Evolutionary conservation across 2,797 vertebrate genomes (phyloP).

Genomic region (Ispidina picta): DNA sequence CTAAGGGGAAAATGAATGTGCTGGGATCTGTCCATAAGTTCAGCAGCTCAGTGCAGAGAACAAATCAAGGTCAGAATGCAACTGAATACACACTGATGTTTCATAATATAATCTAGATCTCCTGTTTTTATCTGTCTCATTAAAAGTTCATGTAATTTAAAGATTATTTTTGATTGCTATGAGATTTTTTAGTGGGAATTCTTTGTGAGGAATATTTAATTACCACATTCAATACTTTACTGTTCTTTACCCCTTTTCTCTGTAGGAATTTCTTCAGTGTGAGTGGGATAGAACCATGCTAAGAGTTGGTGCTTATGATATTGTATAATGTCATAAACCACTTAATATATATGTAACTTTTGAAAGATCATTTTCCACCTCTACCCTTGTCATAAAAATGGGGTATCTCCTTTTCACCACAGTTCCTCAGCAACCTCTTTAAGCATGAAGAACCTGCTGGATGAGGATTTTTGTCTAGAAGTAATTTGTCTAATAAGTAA

Average conservation of each 20-base stretch:
- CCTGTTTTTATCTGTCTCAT: conserved; percentile 30
- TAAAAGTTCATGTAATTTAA: conserved; percentile 41
- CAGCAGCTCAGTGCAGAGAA: conserved; percentile 66
- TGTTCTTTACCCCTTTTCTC: neutral
- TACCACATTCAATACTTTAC: neutral
- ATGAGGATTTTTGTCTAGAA: neutral
- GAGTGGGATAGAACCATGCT: neutral
- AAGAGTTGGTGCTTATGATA: neutral
- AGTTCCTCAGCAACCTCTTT: neutral
- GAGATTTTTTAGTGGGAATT: conserved; percentile 2
- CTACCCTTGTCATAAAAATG: neutral
- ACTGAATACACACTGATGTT: conserved; percentile 25
- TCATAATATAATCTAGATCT: conserved; percentile 27
- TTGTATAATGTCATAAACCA: neutral
- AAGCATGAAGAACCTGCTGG: neutral
- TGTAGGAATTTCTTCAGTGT: neutral
- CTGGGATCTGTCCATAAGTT: conserved; percentile 76
- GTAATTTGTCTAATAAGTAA: neutral
- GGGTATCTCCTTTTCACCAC: neutral
- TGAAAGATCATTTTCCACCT: neutral
- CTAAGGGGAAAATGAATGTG: conserved; percentile 78
- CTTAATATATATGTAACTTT: neutral
- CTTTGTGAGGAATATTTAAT: neutral
- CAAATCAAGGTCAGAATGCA: conserved; percentile 79
- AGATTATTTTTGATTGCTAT: conserved; percentile 10